phyloP scores from a whole-genome alignment of 2,797 vertebrate genomes.

The Antrozous pallidus region DNA sequence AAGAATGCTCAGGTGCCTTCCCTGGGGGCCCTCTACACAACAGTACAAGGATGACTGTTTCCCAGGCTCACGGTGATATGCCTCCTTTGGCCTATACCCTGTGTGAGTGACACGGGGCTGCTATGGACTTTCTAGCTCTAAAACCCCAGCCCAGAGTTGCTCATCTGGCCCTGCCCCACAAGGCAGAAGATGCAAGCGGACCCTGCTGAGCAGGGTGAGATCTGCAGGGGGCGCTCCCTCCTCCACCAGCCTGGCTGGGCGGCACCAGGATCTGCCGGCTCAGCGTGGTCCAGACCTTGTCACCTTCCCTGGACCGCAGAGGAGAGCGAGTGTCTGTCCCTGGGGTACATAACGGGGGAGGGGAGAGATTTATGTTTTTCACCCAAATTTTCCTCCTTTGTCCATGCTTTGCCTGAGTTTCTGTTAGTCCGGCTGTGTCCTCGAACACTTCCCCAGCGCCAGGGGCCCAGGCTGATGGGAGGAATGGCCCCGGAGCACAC shows the following conservation, averaged over 20 bases:
- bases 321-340: background rate
- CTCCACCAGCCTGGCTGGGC: background rate
- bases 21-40: no score
- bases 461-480: background rate
- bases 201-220: no score
- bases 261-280: accelerated
- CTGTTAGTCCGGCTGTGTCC: background rate
- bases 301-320: background rate
- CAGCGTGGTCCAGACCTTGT: background rate
- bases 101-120: background rate
- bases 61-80: no score
- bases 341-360: background rate
- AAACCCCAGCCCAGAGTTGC: background rate
- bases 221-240: background rate
- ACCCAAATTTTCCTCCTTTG: background rate
- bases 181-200: background rate
- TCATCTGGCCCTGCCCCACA: no score
- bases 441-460: background rate
- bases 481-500: no score
- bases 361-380: background rate
- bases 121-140: background rate
- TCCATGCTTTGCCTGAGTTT: background rate
- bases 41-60: no score
- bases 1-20: no score
- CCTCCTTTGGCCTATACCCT: no score